Conservation (phyloP, 92 coral and sea anemone genomes). For the Heteractis magnifica region DNA sequence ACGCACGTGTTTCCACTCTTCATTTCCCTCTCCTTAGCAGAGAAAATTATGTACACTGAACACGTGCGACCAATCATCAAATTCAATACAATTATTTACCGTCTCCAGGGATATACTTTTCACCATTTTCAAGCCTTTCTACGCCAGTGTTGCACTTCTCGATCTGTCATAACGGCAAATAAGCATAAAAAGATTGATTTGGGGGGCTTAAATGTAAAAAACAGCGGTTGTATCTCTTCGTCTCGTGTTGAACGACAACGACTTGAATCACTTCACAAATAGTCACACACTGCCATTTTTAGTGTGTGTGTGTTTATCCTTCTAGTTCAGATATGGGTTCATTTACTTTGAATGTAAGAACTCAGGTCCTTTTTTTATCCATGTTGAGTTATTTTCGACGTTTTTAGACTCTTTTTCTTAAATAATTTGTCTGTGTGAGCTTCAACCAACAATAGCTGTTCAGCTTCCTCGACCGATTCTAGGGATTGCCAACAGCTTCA, state of each 20-base stretch:
- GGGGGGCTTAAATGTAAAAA: neutral
- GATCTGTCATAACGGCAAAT: slow-evolving; percentile 7
- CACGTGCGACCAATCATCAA: neutral
- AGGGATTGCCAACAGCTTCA: neutral
- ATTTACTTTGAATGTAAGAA: neutral
- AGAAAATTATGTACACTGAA: neutral
- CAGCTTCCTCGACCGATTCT: too few species aligned
- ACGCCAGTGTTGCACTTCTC: neutral
- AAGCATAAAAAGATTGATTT: neutral
- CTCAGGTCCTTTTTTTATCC: neutral
- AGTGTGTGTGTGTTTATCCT: neutral
- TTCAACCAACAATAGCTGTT: too few species aligned
- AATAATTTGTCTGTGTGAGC: neutral
- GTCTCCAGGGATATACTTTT: neutral
- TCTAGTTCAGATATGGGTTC: neutral
- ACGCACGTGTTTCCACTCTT: too few species aligned
- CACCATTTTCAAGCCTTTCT: neutral
- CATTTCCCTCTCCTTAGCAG: too few species aligned
- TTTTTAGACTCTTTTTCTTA: neutral
- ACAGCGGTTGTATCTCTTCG: neutral
- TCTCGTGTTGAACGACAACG: neutral
- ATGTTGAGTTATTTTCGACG: neutral
- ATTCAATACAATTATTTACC: neutral
- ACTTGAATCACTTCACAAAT: neutral
- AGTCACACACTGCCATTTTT: neutral